These are phyloP conservation scores for Drosophila maculinotata DNA, from an alignment of 2,888 invertebrate genomes.

Conservation along the genomic window DNA sequence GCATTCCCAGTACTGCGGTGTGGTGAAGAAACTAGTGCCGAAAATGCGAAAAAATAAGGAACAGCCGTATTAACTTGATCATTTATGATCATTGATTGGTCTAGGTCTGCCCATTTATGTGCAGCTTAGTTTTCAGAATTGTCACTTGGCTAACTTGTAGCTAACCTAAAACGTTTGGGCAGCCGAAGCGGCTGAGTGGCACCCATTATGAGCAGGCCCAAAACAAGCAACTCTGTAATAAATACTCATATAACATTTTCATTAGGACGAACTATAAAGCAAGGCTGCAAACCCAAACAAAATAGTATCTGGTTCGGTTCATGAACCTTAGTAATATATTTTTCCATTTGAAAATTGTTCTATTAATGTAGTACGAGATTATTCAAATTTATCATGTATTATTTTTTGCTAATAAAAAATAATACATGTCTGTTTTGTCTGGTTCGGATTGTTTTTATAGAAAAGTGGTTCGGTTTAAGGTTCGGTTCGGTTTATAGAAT, in stretches of 20 bases:
- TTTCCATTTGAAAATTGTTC: too few relatives aligned
- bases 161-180: slow-evolving; percentile 80
- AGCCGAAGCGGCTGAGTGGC: slow-evolving; percentile 81
- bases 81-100: slow-evolving; percentile 42
- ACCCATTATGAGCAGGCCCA: slow-evolving; percentile 82
- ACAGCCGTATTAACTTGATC: slow-evolving; percentile 7
- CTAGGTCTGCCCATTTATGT: slow-evolving; percentile 15
- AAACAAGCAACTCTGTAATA: slow-evolving; percentile 80
- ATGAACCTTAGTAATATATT: too few relatives aligned
- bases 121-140: slow-evolving; percentile 30
- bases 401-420: too few relatives aligned
- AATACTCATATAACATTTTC: slow-evolving; percentile 21
- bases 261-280: slow-evolving; percentile 19
- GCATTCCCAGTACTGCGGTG: slow-evolving; percentile 39
- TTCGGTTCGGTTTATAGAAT: too few relatives aligned
- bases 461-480: too few relatives aligned
- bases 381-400: too few relatives aligned
- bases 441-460: too few relatives aligned
- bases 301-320: too few relatives aligned
- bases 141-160: slow-evolving; percentile 17
- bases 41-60: slow-evolving; percentile 19
- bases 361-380: too few relatives aligned
- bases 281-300: too few relatives aligned
- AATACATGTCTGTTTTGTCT: too few relatives aligned
- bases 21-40: slow-evolving; percentile 24